Evolutionary conservation across 2,888 invertebrate genomes (phyloP).

Genomic region (Agrochola lota): DNA sequence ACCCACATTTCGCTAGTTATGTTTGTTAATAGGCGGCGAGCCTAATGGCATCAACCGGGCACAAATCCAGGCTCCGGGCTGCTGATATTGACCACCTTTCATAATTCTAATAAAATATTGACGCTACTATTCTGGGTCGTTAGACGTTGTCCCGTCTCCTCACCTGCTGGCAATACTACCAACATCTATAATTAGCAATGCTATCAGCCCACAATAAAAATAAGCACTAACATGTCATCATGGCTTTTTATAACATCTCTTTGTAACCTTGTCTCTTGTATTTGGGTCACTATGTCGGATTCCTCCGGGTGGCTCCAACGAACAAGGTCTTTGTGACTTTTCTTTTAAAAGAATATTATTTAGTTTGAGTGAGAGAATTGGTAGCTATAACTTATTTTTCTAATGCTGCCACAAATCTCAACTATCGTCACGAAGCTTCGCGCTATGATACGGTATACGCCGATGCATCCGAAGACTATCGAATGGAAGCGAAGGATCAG

Average conservation of each 20-base stretch:
- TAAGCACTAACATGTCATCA: slow-evolving; percentile 54
- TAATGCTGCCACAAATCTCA: not conserved
- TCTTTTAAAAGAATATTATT: slow-evolving; percentile 32
- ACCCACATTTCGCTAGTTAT: no score
- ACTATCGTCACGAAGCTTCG: not conserved
- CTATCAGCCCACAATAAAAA: slow-evolving; percentile 51
- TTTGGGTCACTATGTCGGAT: slow-evolving; percentile 57
- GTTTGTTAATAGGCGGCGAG: no score
- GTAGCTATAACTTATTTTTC: not conserved
- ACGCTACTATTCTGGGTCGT: slow-evolving; percentile 8
- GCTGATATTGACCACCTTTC: not conserved
- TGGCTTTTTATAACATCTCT: slow-evolving; percentile 51
- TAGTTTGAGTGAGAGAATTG: not conserved
- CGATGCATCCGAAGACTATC: no score
- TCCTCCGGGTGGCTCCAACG: slow-evolving; percentile 14
- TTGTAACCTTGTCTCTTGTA: slow-evolving; percentile 56
- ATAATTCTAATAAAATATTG: not conserved
- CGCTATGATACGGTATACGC: no score
- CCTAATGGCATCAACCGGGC: no score
- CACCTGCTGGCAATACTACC: slow-evolving; percentile 35
- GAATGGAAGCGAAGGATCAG: not conserved
- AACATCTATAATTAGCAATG: slow-evolving; percentile 49
- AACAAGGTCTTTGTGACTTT: slow-evolving; percentile 49
- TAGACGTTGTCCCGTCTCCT: slow-evolving; percentile 21
- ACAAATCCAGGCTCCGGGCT: no score